Conservation (phyloP, 2,888 invertebrate species). For the Rhogogaster chlorosoma region DNA sequence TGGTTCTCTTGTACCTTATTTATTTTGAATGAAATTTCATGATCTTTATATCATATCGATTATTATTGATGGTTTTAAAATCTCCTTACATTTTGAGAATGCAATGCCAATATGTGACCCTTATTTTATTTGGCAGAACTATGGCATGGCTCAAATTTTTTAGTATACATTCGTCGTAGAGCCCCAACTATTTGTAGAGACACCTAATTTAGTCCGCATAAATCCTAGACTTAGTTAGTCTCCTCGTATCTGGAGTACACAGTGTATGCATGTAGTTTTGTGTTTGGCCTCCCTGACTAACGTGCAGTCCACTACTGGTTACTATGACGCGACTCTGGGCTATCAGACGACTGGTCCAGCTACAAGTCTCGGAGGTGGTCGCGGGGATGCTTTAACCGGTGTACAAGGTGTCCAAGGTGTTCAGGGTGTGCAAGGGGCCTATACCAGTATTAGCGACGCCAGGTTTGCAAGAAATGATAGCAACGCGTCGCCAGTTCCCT, state of each 20-base stretch:
- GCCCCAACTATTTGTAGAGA: conserved; percentile 20
- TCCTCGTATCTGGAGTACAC: conserved; percentile 76
- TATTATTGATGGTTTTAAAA: conserved; percentile 25
- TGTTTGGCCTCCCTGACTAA: conserved; percentile 77
- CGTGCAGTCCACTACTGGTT: conserved; percentile 80
- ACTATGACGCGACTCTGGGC: conserved; percentile 85
- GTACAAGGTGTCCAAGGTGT: conserved; percentile 78
- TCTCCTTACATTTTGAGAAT: conserved; percentile 26
- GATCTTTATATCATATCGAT: not conserved
- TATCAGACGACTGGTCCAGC: conserved; percentile 83
- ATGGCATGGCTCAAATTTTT: conserved; percentile 41
- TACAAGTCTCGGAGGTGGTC: conserved; percentile 85
- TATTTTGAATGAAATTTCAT: not conserved
- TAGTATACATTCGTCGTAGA: conserved; percentile 15
- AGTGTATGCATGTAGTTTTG: conserved; percentile 78
- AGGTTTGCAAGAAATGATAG: conserved; percentile 87
- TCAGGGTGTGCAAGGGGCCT: conserved; percentile 79
- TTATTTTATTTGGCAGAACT: conserved; percentile 1
- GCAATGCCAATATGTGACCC: not conserved
- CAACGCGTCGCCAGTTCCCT: conserved; percentile 90
- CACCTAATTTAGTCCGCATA: conserved; percentile 33
- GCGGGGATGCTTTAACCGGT: conserved; percentile 83
- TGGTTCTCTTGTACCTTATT: not conserved
- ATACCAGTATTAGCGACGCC: conserved; percentile 85
- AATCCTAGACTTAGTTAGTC: conserved; percentile 70